Evolutionary conservation across 2,113 vertebrate genomes (phyloP).

Genomic region (Neolamprologus variostigma): DNA sequence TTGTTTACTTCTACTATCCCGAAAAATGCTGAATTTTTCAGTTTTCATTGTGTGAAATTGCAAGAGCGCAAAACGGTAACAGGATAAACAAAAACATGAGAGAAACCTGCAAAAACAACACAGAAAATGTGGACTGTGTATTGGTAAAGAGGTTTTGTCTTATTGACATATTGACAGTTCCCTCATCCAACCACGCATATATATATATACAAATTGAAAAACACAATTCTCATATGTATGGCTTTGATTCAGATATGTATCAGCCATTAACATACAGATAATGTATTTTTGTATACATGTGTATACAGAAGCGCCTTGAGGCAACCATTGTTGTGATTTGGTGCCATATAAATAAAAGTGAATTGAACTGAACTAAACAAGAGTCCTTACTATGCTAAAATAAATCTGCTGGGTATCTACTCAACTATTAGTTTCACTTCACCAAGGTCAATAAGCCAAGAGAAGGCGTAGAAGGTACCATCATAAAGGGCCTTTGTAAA

Average conservation of each 20-base stretch:
- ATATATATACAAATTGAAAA: background rate
- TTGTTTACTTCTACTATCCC: background rate
- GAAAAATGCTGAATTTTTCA: background rate
- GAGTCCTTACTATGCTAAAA: background rate
- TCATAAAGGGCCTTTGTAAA: background rate
- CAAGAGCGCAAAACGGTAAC: background rate
- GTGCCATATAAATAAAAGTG: background rate
- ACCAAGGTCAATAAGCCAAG: background rate
- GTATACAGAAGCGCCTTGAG: background rate
- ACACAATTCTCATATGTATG: background rate
- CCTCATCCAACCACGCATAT: background rate
- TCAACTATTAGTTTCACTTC: background rate
- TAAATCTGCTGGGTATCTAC: background rate
- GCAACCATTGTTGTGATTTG: background rate
- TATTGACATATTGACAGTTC: background rate
- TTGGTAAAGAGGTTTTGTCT: background rate
- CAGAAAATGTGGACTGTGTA: background rate
- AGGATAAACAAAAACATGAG: background rate
- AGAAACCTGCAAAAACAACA: background rate
- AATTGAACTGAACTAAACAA: background rate
- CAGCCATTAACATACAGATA: background rate
- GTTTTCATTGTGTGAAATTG: background rate
- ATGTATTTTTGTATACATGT: background rate
- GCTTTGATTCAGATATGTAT: background rate
- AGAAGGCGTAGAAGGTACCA: background rate